Base-by-base conservation (phyloP, 2,888 invertebrate species). In the Volucella zonaria region DNA sequence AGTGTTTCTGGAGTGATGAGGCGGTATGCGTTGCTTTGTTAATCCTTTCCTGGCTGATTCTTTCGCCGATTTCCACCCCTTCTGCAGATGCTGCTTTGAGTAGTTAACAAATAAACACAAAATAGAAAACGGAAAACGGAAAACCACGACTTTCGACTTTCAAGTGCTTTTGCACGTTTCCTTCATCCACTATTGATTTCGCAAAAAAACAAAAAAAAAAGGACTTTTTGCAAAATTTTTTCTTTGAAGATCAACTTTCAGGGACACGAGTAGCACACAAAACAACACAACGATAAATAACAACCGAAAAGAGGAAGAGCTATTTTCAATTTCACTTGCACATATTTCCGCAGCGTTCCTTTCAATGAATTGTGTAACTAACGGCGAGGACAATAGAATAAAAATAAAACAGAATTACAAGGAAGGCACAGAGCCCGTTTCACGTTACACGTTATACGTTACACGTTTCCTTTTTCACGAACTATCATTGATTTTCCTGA, bases 401-500 rank as follows among this genome's bases (percentile, higher is more conserved):
- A 76, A 66, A 52, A 42, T 8, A 43, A 45, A 15, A 40, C 31
- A 31, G 6, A 31, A 31, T 31, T 31, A 31, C 31, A 31, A 31
- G 31, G 61, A 67, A 77, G 56, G 49, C 58, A 67, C 66, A 31
- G 61, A 49, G 62, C 75, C 71, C 62, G 62, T n/a, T 49, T 45
- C 45, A n/a, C 47, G 66, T 45, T 66, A 2, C 4, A 23, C 70
- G 59, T n/a, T 49, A 12, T n/a, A n/a, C 47, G 66, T 67, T 67
- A 67, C 82, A 82, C 71, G 78, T 78, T 78, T 74, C 62, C 68
- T 66, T 83, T 82, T 78, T 59, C 58, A 70, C 58, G 68, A 80
- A 74, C 75, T 80, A 80, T 80, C 81, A 85, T 85, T 85, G 76
- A 85, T 85, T 85, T 85, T 31, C 31, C 31, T 31, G 31, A 31